Evolutionary conservation across 2,888 invertebrate genomes (phyloP).

Genomic region (Drosophila paracracens): DNA sequence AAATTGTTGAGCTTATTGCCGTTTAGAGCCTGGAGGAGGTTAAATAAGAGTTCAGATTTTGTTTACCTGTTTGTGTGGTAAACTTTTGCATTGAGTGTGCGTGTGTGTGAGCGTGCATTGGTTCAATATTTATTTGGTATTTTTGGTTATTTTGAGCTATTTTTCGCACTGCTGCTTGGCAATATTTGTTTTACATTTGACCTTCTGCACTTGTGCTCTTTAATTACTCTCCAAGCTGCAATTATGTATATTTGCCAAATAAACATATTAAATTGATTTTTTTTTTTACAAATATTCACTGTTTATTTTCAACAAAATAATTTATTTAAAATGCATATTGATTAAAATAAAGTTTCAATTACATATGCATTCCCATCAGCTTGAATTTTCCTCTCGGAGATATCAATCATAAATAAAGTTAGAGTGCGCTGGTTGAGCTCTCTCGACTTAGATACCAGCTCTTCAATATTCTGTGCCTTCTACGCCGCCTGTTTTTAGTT

Average conservation of each 20-base stretch:
- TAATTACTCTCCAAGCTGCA: slow-evolving; percentile 51
- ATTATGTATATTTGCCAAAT: slow-evolving; percentile 47
- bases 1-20: slow-evolving; percentile 1
- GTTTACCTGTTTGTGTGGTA: slow-evolving; percentile 24
- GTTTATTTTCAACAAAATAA: slow-evolving; percentile 61
- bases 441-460: not conserved
- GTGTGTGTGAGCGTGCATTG: slow-evolving; percentile 17
- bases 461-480: not conserved
- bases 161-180: slow-evolving; percentile 11
- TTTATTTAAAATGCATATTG: slow-evolving; percentile 27
- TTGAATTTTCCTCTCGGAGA: not conserved
- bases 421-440: not conserved
- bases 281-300: slow-evolving; percentile 9
- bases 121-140: slow-evolving; percentile 50
- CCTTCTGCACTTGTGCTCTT: slow-evolving; percentile 31
- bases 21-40: not conserved
- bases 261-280: slow-evolving; percentile 2
- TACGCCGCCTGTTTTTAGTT: not conserved
- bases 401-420: not conserved
- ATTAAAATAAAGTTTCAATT: not conserved
- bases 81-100: slow-evolving; percentile 16
- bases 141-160: slow-evolving; percentile 5
- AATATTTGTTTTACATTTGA: slow-evolving; percentile 25
- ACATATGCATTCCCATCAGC: not conserved
- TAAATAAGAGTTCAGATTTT: slow-evolving; percentile 9